A percentile compares a stretch with the other conserved stretches of the same genome.
Evolutionary conservation across 2,797 vertebrate species (phyloP).

Genomic region (Coracias cyanogaster): DNA sequence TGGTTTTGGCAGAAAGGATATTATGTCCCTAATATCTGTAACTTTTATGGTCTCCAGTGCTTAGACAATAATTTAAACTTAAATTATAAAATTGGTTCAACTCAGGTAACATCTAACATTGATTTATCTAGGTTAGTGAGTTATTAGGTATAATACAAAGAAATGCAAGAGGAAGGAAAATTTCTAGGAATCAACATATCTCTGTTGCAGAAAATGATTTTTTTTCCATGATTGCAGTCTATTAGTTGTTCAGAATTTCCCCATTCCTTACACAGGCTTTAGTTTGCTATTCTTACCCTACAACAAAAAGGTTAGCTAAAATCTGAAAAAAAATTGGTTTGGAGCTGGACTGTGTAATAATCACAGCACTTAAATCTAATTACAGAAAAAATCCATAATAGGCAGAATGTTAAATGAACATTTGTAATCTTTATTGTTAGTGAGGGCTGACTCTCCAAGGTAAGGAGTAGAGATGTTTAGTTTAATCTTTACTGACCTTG

Average conservation of each 20-base stretch:
- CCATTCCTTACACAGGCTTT: not conserved
- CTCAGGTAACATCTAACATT: not conserved
- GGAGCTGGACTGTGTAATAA: not conserved
- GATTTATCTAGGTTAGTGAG: not conserved
- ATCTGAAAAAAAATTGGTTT: not conserved
- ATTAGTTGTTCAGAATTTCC: not conserved
- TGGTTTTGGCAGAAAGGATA: not conserved
- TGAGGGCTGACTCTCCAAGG: not conserved
- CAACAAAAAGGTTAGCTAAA: not conserved
- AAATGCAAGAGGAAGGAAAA: not conserved
- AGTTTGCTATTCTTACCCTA: not conserved
- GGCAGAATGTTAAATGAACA: not conserved
- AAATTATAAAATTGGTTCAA: not conserved
- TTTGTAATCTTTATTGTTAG: not conserved
- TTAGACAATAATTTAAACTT: not conserved
- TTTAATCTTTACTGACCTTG: not conserved
- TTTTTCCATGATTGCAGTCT: not conserved
- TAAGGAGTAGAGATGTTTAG: not conserved
- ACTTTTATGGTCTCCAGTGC: not conserved
- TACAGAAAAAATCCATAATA: not conserved
- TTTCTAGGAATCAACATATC: not conserved
- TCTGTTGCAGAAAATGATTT: not conserved
- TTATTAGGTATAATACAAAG: not conserved
- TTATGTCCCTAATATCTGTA: accelerated
- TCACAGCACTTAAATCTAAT: not conserved